Base-by-base conservation (phyloP, 2,113 vertebrate genomes). In the Lepus timidus region DNA sequence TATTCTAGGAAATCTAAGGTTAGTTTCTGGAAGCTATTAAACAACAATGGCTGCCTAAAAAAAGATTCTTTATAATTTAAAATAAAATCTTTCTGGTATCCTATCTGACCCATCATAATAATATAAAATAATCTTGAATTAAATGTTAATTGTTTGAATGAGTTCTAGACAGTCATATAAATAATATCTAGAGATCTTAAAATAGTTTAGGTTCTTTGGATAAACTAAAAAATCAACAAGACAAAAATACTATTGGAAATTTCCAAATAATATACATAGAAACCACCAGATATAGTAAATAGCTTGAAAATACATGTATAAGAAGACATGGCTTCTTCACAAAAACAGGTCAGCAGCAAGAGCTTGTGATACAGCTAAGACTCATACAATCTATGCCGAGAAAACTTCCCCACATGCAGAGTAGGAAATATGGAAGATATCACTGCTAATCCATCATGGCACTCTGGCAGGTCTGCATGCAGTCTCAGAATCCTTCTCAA, bases 191-290 rank as follows among this genome's bases (percentile, higher is more conserved):
- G 55, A 92, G 73, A 67, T 55, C 33, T 87, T 61, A 93, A 51
- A 92, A 85, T 92, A 78, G 74, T 92, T 88, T 70, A 74, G 79
- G 68, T 12, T 7, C 7, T 80, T 91, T 68, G 89, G 61, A 44
- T 81, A 96, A 96, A 85, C 29, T 85, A 17, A 82, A 87, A 95
- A 96, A 81, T 84, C 83, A 93, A 76, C 55, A 91, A 81, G 31
- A 74, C 76, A 87, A 73, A 93, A 94, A 16, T 8, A 61, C 4
- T 73, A 6, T 7, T 62, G 62, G 12, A 76, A 70, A 25, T 44
- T 51, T 70, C 61, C 25, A 84, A 62, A 9, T 81, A 81, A 58
- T 10, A 44, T 52, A 29, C 5, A 71, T 10, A 85, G 55, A 23
- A 87, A 6, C 3, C 25, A 16, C 1, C 31, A 22, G 27, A 27